Evolutionary conservation across 2,888 invertebrate species (phyloP).

Genomic region (Ophion ellenae): DNA sequence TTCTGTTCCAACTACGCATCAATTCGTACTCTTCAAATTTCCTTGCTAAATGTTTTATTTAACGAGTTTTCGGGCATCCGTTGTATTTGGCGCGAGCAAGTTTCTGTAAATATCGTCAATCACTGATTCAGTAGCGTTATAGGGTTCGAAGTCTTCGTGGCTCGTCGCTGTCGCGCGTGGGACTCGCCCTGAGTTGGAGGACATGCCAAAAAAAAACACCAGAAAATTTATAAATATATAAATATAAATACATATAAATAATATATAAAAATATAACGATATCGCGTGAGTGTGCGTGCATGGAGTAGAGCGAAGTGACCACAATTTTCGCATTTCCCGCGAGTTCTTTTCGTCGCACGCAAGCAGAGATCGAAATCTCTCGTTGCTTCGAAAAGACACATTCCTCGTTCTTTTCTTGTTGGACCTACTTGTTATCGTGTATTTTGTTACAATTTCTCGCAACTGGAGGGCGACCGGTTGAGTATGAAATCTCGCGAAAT

Average conservation of each 20-base stretch:
- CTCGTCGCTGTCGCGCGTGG: slow-evolving; percentile 66
- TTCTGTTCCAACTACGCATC: background rate
- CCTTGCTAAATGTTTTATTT: background rate
- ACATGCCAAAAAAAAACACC: slow-evolving; percentile 82
- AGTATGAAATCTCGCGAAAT: background rate
- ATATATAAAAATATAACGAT: slow-evolving; percentile 37
- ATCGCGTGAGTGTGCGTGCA: background rate
- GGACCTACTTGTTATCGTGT: no score
- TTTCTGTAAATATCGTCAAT: slow-evolving; percentile 59
- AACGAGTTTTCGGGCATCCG: background rate
- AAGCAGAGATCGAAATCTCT: no score
- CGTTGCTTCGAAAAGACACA: no score
- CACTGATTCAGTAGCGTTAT: slow-evolving; percentile 45
- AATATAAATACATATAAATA: slow-evolving; percentile 65
- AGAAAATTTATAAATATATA: slow-evolving; percentile 66
- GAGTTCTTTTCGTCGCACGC: no score
- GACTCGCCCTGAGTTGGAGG: slow-evolving; percentile 77
- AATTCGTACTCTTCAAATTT: background rate
- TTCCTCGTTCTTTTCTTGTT: no score
- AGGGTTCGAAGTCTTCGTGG: slow-evolving; percentile 60
- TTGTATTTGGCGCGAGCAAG: slow-evolving; percentile 21
- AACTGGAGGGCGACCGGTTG: no score
- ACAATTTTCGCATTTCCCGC: background rate
- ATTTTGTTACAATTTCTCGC: no score
- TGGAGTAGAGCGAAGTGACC: background rate